Evolutionary conservation across 2,113 vertebrate genomes (phyloP).

Genomic region (Brachyhypopomus gauderio): DNA sequence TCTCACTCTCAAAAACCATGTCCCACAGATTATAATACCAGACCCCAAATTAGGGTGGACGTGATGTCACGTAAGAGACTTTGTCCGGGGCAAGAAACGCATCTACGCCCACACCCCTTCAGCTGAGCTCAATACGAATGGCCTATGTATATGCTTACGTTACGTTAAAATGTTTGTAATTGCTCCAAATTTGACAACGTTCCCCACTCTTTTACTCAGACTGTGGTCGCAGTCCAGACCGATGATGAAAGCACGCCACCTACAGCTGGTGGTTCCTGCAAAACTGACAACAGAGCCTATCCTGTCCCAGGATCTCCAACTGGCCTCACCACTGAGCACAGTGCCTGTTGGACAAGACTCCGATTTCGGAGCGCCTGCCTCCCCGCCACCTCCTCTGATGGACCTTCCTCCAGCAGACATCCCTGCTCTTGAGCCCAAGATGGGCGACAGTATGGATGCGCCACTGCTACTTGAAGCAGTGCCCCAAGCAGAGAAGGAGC

Average conservation of each 20-base stretch:
- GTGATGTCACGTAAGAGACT: slow-evolving; percentile 97
- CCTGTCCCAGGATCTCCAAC: slow-evolving; percentile 52
- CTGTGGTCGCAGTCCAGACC: too few species aligned
- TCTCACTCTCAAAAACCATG: too few species aligned
- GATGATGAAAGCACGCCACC: slow-evolving; percentile 82
- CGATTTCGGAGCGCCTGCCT: slow-evolving; percentile 55
- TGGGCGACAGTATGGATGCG: slow-evolving; percentile 65
- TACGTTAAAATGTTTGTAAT: too few species aligned
- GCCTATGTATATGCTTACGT: too few species aligned
- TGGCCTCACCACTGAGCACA: too few species aligned
- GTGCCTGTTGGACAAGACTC: slow-evolving; percentile 45
- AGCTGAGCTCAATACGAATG: too few species aligned
- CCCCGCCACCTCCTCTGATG: slow-evolving; percentile 34
- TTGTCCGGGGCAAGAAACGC: too few species aligned
- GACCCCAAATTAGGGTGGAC: slow-evolving; percentile 96
- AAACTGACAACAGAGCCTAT: slow-evolving; percentile 51
- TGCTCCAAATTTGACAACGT: too few species aligned
- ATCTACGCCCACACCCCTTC: too few species aligned
- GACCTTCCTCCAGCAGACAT: slow-evolving; percentile 30
- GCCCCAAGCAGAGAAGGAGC: slow-evolving; percentile 64
- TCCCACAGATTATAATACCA: slow-evolving; percentile 90
- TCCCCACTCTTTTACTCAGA: too few species aligned
- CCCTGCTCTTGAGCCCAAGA: too few species aligned
- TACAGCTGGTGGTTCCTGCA: slow-evolving; percentile 61
- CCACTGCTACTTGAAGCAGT: slow-evolving; percentile 64